Base-by-base conservation (phyloP, 1,140 invertebrate species). In the Drosophila bocqueti region DNA sequence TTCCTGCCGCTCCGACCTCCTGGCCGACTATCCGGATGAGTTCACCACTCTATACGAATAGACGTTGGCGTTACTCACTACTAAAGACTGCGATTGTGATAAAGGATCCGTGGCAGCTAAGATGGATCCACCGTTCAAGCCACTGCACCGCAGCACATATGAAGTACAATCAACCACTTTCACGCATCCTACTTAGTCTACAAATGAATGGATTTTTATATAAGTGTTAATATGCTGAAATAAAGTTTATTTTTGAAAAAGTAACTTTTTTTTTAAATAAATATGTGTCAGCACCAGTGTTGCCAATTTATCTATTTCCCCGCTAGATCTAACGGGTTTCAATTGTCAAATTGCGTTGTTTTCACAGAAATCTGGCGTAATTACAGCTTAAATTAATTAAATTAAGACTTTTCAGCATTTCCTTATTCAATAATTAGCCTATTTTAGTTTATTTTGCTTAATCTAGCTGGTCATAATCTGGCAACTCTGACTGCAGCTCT, bases 1-100 rank as follows among this genome's bases (percentile, higher is more conserved):
- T 1, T 73, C 83, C 9, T 76, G 67, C 9, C 76, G 76, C 34
- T 85, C 76, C 4, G 84, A 92, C 62, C 62, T 93, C n/a, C 1
- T 76, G 8, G 62, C 65, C 11, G 60, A 69, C 4, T 64, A 83
- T 71, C 55, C 47, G 1, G 40, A 66, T 11, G 43, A 64, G 15
- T 87, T 87, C 46, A 73, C 57, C 7, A n/a, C 26, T 10, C 9
- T 83, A 4, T 4, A 1, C 2, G 31, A 16, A 15, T 60, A 43
- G 9, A 38, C 34, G 24, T 45, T 62, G 24, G 26, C 3, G 11
- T 24, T 21, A 36, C 36, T 18, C 3, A 18, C 10, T 16, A 24
- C 34, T 34, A 47, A 47, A 60, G 58, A 76, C 59, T 64, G 58
- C 36, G 76, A 31, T 45, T 78, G 75, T 77, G 75, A 78, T 75